Percentiles rank a stretch among this genome's conserved stretches.
phyloP scores from a whole-genome alignment of 2,797 vertebrate species.

The Xenentodon cancila region DNA sequence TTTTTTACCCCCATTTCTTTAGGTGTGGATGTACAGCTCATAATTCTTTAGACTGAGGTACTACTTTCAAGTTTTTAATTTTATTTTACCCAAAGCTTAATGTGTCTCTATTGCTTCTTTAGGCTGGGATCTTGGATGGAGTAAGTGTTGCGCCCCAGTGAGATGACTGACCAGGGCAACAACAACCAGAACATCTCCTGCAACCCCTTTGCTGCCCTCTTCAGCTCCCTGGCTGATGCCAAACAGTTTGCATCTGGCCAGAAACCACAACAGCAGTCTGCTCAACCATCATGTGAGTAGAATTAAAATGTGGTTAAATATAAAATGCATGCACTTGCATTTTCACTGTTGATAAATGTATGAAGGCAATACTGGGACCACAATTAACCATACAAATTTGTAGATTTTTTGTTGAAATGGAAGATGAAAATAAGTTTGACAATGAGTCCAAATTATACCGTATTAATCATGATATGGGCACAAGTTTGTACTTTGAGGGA shows the following conservation, averaged over 20 bases:
- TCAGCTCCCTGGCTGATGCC: conserved; percentile 95
- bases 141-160: conserved; percentile 80
- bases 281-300: conserved; percentile 80
- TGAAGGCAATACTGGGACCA: neutral
- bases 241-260: conserved; percentile 94
- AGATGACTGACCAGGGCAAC: conserved; percentile 99
- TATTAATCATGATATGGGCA: too few species aligned
- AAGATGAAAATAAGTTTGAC: too few species aligned
- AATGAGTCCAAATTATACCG: too few species aligned
- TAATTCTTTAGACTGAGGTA: too few species aligned
- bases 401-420: too few species aligned
- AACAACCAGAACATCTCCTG: conserved; percentile 97
- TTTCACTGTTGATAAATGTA: neutral
- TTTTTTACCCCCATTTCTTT: neutral
- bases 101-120: conserved; percentile 10
- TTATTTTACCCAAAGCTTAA: neutral
- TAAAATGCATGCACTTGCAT: neutral
- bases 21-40: too few species aligned
- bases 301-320: conserved; percentile 1
- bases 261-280: conserved; percentile 84
- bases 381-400: too few species aligned
- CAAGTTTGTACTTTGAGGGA: too few species aligned
- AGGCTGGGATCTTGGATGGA: conserved; percentile 76
- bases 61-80: neutral
- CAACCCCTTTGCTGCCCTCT: conserved; percentile 97